Base-by-base conservation (phyloP, 2,888 invertebrate genomes). In the Cantharis rufa region DNA sequence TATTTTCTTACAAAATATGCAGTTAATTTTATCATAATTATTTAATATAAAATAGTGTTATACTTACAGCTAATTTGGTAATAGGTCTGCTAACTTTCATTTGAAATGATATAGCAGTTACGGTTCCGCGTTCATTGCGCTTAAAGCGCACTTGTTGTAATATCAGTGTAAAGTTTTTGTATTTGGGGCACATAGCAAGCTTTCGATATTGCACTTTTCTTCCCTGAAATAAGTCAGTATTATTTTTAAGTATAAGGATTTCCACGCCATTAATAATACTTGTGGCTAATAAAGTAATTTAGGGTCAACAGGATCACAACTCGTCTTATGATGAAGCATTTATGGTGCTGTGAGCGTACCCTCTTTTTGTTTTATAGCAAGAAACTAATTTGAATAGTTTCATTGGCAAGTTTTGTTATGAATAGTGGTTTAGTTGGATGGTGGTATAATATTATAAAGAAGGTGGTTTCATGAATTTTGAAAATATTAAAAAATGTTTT, bases 261-360 rank as follows among this genome's bases (percentile, higher is more conserved):
- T 82, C 70, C 73, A 78, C 78, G 80, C 85, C 86, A 86, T 86
- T 85, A 85, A 86, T 85, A 85, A 83, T 81, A 80, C 82, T 84
- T 83, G 83, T 83, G 81, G 82, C 82, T 81, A 83, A 82, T 82
- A 81, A 79, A 81, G 82, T 78, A 82, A 84, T 84, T 83, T 83
- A 81, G 81, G 77, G 77, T 80, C 79, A 82, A 82, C 82, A 81
- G 81, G 72, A 70, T 77, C 71, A 76, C 70, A 62, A 63, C 68
- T 71, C 66, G 68, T 21, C 76, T 78, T 76, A 74, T 72, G 63
- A 63, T 24, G 71, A 64, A 66, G 66, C 72, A 72, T 76, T 74
- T 74, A 77, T 75, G 69, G 66, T 70, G 73, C 68, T 69, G 70
- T 62, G 69, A 73, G 64, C 61, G 68, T 71, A 61, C 70, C 62